Base-by-base conservation (phyloP, 2,113 vertebrate species). In the Marmota flaviventris region DNA sequence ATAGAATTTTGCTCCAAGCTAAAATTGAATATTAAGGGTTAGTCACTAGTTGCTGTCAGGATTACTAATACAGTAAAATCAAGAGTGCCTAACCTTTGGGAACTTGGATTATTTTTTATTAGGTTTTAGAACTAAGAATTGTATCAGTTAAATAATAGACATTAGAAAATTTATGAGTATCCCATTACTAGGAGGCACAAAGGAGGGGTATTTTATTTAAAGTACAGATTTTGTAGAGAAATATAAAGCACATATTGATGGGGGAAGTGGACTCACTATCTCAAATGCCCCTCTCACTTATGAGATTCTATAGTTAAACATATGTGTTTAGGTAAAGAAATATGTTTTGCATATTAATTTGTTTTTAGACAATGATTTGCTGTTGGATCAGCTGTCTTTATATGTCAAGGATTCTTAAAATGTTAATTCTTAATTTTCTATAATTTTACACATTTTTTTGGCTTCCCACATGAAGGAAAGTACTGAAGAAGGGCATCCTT, bases 11-110 rank as follows among this genome's bases (percentile, higher is more conserved):
- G 17, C 83, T 92, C 78, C 96, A 79, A 97, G 84, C 84, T 94
- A 92, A 97, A 97, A 85, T 73, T 87, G 58, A 97, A 16, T 81
- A 93, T 69, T 97, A 96, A 95, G 87, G 92, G 69, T 67, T 81
- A 14, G 45, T 93, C 0, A 5, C 29, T 77, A 12, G 85, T 84
- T 96, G 14, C 39, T 94, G 4, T 63, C 27, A 94, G 29, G 18
- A 79, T 73, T 91, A 89, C 14, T 45, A 89, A 72, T 69, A 24
- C 24, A 92, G 32, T 78, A 87, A 85, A 92, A 87, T 70, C 76
- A 53, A 91, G 56, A 90, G 8, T 37, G 39, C 39, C 11, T 82
- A 92, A 86, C 34, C 0, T 78, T 83, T 79, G 27, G 10, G 24
- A 61, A 24, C 7, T 79, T 79, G 39, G 2, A 29, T 73, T 87